These are phyloP conservation scores for Parus major DNA, from an alignment of 2,113 vertebrate species.

Conservation along the genomic window DNA sequence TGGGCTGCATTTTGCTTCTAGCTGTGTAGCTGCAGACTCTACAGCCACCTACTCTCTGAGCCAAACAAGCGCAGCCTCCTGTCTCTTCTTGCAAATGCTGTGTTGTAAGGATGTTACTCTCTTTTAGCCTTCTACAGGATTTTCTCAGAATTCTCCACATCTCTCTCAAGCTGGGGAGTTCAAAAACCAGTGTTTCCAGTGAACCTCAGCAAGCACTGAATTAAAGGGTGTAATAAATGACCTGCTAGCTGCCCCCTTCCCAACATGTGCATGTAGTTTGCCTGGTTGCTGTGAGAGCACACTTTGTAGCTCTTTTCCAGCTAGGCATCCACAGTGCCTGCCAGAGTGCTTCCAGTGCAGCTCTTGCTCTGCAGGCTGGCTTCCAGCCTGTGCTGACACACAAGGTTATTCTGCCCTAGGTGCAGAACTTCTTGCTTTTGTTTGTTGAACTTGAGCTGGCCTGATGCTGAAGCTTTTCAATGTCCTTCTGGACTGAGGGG, in stretches of 20 bases:
- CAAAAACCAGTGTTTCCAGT: not conserved
- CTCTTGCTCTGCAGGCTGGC: not conserved
- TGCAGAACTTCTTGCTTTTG: not conserved
- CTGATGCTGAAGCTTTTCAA: not conserved
- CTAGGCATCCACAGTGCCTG: not conserved
- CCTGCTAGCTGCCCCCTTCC: not conserved
- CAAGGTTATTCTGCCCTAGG: not conserved
- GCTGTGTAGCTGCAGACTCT: not conserved
- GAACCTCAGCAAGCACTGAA: not conserved
- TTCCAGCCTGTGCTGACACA: not conserved
- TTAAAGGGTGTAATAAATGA: not conserved
- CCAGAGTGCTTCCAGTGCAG: rapidly evolving
- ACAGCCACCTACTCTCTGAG: not conserved
- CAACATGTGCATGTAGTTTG: not conserved
- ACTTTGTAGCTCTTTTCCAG: not conserved
- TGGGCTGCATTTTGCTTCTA: rapidly evolving
- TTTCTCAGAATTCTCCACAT: not conserved
- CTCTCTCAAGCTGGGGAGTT: not conserved
- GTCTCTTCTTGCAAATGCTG: not conserved
- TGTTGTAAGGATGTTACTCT: no score
- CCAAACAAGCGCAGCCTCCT: not conserved
- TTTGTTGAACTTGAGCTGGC: not conserved
- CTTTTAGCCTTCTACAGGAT: not conserved
- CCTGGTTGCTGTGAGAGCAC: not conserved
- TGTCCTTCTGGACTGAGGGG: not conserved